A percentile compares a stretch with the other conserved stretches of the same genome.
Conservation (phyloP, 1,140 invertebrate genomes). For the Polypedilum vanderplanki region DNA sequence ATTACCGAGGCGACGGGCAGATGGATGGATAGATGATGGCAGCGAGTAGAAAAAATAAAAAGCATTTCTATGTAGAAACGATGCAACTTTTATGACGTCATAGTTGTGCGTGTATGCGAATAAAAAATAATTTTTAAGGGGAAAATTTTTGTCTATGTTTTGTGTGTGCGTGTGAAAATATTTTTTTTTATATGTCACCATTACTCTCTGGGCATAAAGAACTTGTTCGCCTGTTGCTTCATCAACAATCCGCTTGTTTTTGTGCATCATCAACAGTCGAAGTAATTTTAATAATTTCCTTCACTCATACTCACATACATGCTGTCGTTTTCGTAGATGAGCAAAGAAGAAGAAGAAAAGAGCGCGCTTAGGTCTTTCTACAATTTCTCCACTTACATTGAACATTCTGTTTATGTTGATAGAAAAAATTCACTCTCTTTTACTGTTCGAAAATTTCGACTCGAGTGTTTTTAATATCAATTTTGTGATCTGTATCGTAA, state of each 20-base stretch:
- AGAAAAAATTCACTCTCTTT: not conserved
- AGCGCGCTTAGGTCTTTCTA: no score
- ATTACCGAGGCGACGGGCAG: not conserved
- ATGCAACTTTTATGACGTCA: not conserved
- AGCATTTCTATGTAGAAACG: not conserved
- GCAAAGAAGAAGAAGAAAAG: constrained; percentile 11
- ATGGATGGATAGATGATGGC: no score
- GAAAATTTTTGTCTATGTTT: not conserved
- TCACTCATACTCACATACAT: constrained; percentile 3
- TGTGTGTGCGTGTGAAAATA: not conserved
- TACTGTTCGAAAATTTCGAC: not conserved
- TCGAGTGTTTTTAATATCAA: constrained; percentile 16
- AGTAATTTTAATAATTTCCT: constrained; percentile 6
- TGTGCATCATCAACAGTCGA: constrained; percentile 14
- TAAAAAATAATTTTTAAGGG: no score
- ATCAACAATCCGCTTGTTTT: not conserved
- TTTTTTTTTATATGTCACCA: constrained; percentile 7
- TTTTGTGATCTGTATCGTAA: constrained; percentile 18
- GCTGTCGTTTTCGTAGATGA: not conserved
- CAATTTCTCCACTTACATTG: no score
- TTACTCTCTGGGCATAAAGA: not conserved
- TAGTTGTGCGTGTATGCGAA: not conserved
- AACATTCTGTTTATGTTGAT: no score
- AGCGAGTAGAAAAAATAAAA: no score
- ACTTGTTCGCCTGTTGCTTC: not conserved